These are phyloP conservation scores for Subacronicta megacephala DNA, from an alignment of 2,888 invertebrate genomes.

Conservation along the genomic window DNA sequence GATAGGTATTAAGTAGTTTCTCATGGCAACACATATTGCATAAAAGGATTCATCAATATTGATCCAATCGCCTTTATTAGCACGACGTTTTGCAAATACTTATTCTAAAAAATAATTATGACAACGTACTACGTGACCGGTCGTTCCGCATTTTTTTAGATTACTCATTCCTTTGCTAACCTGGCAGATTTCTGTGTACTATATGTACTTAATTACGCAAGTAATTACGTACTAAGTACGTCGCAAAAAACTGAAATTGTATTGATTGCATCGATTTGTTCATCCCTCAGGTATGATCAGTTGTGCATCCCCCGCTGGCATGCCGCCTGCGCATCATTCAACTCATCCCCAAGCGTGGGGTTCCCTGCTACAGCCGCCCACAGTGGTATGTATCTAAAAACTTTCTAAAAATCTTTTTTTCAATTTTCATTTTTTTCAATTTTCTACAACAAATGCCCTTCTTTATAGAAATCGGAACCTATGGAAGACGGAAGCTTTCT, in stretches of 20 bases:
- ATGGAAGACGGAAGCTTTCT: slow-evolving; percentile 82
- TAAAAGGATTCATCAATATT: slow-evolving; percentile 6
- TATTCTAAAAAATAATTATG: slow-evolving; percentile 31
- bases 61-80: slow-evolving; percentile 4
- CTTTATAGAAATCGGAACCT: slow-evolving; percentile 90
- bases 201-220: slow-evolving; percentile 18
- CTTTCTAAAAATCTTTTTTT: background rate
- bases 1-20: too few relatives aligned
- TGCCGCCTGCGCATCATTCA: slow-evolving; percentile 80
- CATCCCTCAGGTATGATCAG: slow-evolving; percentile 80
- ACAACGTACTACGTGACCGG: slow-evolving; percentile 44
- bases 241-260: slow-evolving; percentile 33
- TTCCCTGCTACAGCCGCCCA: slow-evolving; percentile 73
- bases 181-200: slow-evolving; percentile 53
- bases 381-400: slow-evolving; percentile 72
- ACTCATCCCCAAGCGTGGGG: slow-evolving; percentile 78
- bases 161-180: slow-evolving; percentile 39
- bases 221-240: too few relatives aligned
- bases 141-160: slow-evolving; percentile 62
- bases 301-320: slow-evolving; percentile 84
- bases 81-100: slow-evolving; percentile 32
- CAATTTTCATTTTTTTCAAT: too few relatives aligned
- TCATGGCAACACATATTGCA: slow-evolving; percentile 1
- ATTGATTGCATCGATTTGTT: slow-evolving; percentile 24
- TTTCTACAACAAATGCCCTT: slow-evolving; percentile 50